These are phyloP conservation scores for Harpegnathos saltator DNA, from an alignment of 1,140 invertebrate species.

Conservation along the genomic window DNA sequence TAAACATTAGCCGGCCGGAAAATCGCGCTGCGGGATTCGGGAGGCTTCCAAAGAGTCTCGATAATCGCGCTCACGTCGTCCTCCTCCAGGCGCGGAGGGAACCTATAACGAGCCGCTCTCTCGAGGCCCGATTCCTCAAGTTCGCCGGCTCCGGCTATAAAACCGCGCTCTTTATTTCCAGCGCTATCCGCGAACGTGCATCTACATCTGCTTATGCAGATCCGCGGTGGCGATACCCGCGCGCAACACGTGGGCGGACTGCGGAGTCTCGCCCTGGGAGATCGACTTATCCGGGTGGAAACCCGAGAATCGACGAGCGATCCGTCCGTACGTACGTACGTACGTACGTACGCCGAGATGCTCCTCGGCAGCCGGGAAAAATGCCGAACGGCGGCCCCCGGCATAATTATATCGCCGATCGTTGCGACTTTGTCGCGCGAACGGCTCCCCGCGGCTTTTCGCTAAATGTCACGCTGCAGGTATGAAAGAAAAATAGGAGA, in stretches of 20 bases:
- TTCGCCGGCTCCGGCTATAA: conserved; percentile 32
- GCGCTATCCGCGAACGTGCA: conserved; percentile 42
- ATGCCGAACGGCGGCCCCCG: background rate
- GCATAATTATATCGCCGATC: conserved; percentile 26
- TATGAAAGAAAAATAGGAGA: too few relatives aligned
- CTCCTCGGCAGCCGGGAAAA: conserved; percentile 33
- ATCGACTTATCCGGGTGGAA: conserved; percentile 57
- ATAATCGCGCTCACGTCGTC: conserved; percentile 20
- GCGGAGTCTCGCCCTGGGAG: conserved; percentile 47
- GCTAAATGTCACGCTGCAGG: background rate
- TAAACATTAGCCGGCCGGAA: too few relatives aligned
- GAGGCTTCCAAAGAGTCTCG: conserved; percentile 18
- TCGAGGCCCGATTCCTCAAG: conserved; percentile 49
- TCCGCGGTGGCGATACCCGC: conserved; percentile 41
- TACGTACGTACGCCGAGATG: conserved; percentile 2
- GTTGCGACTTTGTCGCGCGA: background rate
- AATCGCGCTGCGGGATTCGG: background rate
- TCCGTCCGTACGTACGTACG: background rate
- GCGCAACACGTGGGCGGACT: conserved; percentile 59
- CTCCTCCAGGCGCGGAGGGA: conserved; percentile 15
- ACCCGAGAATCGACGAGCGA: conserved; percentile 57
- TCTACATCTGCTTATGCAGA: conserved; percentile 62
- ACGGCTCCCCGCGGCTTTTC: background rate
- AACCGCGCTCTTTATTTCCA: conserved; percentile 52
- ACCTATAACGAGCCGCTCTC: conserved; percentile 28